phyloP scores from a whole-genome alignment of 1,140 invertebrate species.

The Drosophila azteca region DNA sequence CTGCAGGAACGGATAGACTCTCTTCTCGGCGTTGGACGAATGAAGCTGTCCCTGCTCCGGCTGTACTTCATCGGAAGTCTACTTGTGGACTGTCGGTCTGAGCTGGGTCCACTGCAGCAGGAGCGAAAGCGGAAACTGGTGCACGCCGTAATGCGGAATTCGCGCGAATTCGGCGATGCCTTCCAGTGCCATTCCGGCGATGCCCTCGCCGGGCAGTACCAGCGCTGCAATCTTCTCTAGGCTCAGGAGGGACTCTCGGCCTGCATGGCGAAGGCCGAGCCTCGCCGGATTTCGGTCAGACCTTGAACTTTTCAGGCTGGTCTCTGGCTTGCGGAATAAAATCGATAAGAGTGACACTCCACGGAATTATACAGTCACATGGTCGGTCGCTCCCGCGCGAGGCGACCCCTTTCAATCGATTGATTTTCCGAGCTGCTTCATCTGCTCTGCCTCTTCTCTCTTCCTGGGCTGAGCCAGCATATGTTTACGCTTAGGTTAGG shows the following conservation, averaged over 20 bases:
- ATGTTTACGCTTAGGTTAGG: conserved; percentile 41
- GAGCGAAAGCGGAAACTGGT: conserved; percentile 45
- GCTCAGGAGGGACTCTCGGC: conserved; percentile 1
- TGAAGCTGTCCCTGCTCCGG: conserved; percentile 52
- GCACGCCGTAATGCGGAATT: conserved; percentile 59
- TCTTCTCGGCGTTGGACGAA: conserved; percentile 47
- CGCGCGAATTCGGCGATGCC: conserved; percentile 57
- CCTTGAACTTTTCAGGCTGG: conserved; percentile 63
- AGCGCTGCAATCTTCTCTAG: conserved; percentile 44
- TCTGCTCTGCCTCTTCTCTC: conserved; percentile 1
- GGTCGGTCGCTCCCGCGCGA: not conserved
- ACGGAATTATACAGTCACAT: conserved; percentile 18
- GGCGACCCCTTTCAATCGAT: conserved; percentile 24
- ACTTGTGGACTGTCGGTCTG: conserved; percentile 55
- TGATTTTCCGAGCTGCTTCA: conserved; percentile 60
- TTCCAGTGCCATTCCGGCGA: conserved; percentile 62
- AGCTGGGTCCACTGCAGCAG: conserved; percentile 38
- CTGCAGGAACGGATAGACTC: conserved; percentile 43
- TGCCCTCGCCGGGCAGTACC: conserved; percentile 40
- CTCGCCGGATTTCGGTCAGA: conserved; percentile 15
- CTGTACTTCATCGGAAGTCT: conserved; percentile 67
- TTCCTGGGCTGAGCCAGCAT: conserved; percentile 30
- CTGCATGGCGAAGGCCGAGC: conserved; percentile 6
- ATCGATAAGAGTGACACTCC: conserved; percentile 47
- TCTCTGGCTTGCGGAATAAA: conserved; percentile 31